A percentile compares a stretch with the other conserved stretches of the same genome.
These are phyloP conservation scores for Hapalemur alaotrensis DNA, from an alignment of 2,797 vertebrate species.

Conservation along the genomic window DNA sequence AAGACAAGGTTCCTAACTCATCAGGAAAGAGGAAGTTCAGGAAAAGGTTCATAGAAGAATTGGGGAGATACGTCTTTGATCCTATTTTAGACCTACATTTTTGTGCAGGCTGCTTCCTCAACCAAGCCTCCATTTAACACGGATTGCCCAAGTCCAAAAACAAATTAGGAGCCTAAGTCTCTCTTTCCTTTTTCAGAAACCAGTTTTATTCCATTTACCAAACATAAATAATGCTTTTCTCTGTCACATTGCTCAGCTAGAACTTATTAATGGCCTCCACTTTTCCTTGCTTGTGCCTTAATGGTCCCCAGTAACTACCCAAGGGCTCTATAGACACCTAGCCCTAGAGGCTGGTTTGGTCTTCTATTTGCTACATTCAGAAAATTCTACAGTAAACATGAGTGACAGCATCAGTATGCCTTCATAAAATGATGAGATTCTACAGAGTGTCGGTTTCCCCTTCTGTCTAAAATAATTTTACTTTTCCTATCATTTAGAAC, in stretches of 20 bases:
- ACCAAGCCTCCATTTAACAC: not conserved
- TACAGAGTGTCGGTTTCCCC: not conserved
- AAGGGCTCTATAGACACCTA: constrained; percentile 68
- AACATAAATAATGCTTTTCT: constrained; percentile 60
- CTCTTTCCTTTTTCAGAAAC: not conserved
- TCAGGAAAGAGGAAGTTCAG: not conserved
- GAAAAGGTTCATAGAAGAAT: not conserved
- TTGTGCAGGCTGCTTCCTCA: not conserved
- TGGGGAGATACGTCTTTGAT: not conserved
- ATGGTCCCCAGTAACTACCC: constrained; percentile 70
- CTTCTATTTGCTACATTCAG: constrained; percentile 64
- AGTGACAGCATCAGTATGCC: constrained; percentile 62
- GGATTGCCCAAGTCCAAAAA: not conserved
- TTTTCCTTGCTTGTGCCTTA: constrained; percentile 48
- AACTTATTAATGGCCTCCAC: constrained; percentile 39
- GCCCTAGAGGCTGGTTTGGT: constrained; percentile 23
- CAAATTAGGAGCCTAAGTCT: not conserved
- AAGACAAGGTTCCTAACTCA: not conserved
- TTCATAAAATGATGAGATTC: constrained; percentile 35
- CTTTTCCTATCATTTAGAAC: constrained; percentile 19
- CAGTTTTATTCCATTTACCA: constrained; percentile 44
- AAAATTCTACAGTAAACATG: constrained; percentile 70
- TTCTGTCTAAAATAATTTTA: constrained; percentile 39
- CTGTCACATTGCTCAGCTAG: constrained; percentile 59
- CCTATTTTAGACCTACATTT: not conserved